These are phyloP conservation scores for Drosophila pseudoananassae DNA, from an alignment of 1,140 invertebrate species.

Conservation along the genomic window DNA sequence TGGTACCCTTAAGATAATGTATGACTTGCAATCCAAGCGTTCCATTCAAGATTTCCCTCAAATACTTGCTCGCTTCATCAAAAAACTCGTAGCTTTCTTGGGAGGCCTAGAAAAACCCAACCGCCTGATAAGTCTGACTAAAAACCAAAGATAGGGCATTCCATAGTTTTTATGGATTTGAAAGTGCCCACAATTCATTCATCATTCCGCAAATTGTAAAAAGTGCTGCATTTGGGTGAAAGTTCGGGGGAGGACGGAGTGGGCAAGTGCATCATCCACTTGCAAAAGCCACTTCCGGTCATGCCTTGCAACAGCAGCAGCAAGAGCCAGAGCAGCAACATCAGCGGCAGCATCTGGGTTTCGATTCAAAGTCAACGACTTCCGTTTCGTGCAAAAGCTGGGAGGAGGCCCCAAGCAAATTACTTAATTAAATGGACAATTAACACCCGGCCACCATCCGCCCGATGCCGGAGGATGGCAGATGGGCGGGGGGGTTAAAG, in stretches of 20 bases:
- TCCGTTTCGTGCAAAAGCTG: constrained; percentile 53
- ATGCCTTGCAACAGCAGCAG: constrained; percentile 32
- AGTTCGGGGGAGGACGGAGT: constrained; percentile 7
- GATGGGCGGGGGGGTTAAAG: not conserved
- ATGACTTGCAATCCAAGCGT: constrained; percentile 15
- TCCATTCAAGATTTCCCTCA: constrained; percentile 11
- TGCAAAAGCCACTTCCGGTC: constrained; percentile 67
- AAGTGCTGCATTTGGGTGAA: constrained; percentile 51
- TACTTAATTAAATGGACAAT: constrained; percentile 83
- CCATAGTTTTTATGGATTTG: not conserved
- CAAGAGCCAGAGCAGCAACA: constrained; percentile 5
- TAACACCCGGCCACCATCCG: constrained; percentile 66
- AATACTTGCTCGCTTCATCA: constrained; percentile 48
- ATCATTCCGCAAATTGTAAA: constrained; percentile 37
- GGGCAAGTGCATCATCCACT: constrained; percentile 22
- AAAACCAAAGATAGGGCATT: constrained; percentile 22
- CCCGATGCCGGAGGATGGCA: constrained; percentile 9
- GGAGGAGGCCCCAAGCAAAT: constrained; percentile 64
- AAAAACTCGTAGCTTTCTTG: not conserved
- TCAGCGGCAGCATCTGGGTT: constrained; percentile 47
- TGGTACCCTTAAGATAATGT: not conserved
- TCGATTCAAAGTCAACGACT: constrained; percentile 80
- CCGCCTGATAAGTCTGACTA: not conserved
- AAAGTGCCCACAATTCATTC: constrained; percentile 3
- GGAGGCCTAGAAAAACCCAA: not conserved